A percentile compares a stretch with the other conserved stretches of the same genome.
phyloP scores from a whole-genome alignment of 2,113 vertebrate species.

The Cyanistes caeruleus region DNA sequence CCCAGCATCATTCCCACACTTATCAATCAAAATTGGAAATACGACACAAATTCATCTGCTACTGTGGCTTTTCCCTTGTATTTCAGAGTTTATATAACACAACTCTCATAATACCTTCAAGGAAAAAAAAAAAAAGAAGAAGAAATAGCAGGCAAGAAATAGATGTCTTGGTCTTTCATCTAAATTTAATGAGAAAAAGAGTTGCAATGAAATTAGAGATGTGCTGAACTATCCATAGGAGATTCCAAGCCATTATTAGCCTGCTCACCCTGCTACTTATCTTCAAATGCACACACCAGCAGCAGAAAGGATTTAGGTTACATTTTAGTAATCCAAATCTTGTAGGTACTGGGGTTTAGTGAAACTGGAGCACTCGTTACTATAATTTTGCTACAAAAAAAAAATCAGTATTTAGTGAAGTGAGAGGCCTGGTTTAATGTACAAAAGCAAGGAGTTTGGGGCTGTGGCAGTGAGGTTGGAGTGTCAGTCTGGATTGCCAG shows the following conservation, averaged over 20 bases:
- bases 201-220: constrained; percentile 49
- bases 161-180: constrained; percentile 17
- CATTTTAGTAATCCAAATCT: constrained; percentile 67
- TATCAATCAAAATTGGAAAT: background rate
- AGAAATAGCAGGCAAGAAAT: background rate
- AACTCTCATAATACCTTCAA: background rate
- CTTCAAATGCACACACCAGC: constrained; percentile 55
- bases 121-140: background rate
- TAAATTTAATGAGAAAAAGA: constrained; percentile 29
- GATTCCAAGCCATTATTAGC: constrained; percentile 54
- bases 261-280: constrained; percentile 60
- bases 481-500: constrained; percentile 46
- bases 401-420: background rate
- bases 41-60: background rate
- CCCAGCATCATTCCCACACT: background rate
- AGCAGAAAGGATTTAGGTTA: constrained; percentile 64
- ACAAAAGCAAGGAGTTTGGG: background rate
- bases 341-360: constrained; percentile 59
- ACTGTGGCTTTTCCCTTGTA: background rate
- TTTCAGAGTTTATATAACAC: background rate
- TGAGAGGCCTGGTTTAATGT: background rate
- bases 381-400: constrained; percentile 50
- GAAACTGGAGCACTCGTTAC: constrained; percentile 63
- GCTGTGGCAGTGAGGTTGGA: background rate
- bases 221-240: constrained; percentile 42